Percentiles rank a stretch among this genome's conserved stretches.
Evolutionary conservation across 2,888 invertebrate species (phyloP).

Genomic region (Drosophila quasianomalipes): DNA sequence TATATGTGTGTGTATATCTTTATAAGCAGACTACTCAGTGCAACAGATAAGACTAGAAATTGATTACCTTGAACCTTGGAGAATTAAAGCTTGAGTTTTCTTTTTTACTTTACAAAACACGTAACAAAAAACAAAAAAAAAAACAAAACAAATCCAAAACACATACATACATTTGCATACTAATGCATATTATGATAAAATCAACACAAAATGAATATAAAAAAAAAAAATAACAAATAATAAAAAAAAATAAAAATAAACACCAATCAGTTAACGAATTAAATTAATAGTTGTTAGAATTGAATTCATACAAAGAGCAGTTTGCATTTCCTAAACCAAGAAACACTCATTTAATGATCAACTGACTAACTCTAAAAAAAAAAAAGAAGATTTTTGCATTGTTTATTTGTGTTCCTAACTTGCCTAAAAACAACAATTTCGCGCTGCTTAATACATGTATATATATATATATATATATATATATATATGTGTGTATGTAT

Average conservation of each 20-base stretch:
- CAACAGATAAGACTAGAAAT: slow-evolving; percentile 80
- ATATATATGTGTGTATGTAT: neutral
- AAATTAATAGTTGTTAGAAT: slow-evolving; percentile 6
- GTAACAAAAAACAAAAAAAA: slow-evolving; percentile 29
- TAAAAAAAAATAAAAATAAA: neutral
- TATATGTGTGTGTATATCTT: slow-evolving; percentile 37
- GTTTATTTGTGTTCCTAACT: slow-evolving; percentile 12
- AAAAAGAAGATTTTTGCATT: neutral
- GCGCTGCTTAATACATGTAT: slow-evolving; percentile 12
- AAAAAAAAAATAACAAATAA: neutral
- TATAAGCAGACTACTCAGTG: slow-evolving; percentile 78
- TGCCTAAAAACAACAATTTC: neutral
- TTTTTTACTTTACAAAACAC: slow-evolving; percentile 67
- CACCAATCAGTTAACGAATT: slow-evolving; percentile 4
- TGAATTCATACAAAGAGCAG: slow-evolving; percentile 6
- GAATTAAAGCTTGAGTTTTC: slow-evolving; percentile 78
- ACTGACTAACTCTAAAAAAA: neutral
- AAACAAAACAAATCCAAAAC: slow-evolving; percentile 1
- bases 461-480: neutral
- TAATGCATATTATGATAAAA: slow-evolving; percentile 8
- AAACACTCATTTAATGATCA: neutral
- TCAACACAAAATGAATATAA: neutral
- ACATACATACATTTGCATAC: slow-evolving; percentile 21
- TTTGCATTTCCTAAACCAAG: slow-evolving; percentile 5
- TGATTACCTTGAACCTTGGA: slow-evolving; percentile 79